Conservation (phyloP, 2,797 vertebrate species). For the Coluber constrictor region DNA sequence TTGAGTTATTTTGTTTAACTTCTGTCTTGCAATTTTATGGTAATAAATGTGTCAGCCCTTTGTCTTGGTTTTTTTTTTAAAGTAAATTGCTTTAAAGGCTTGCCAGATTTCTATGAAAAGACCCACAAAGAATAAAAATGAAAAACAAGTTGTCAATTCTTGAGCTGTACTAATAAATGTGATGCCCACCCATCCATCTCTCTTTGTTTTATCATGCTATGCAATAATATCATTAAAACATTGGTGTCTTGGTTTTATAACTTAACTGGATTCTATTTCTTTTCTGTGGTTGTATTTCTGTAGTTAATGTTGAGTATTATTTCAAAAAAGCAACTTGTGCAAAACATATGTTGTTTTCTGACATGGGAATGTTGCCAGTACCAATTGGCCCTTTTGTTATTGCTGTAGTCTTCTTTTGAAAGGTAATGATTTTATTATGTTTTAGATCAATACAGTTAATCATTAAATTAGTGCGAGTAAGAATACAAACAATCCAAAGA, state of each 20-base stretch:
- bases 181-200: background rate
- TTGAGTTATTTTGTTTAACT: background rate
- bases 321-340: background rate
- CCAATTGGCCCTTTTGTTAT: background rate
- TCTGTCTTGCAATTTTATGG: background rate
- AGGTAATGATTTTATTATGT: background rate
- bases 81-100: background rate
- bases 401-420: background rate
- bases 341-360: background rate
- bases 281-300: background rate
- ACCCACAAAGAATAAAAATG: background rate
- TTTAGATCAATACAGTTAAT: background rate
- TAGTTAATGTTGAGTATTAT: background rate
- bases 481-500: background rate
- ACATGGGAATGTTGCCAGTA: background rate
- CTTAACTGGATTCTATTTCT: background rate
- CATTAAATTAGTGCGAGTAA: background rate
- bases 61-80: background rate
- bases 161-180: background rate
- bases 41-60: background rate
- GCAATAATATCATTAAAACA: slow-evolving; percentile 25
- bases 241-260: background rate
- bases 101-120: background rate
- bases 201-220: slow-evolving; percentile 35
- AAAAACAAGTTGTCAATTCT: background rate